Conservation (phyloP, 1,140 invertebrate genomes). For the Varroa destructor region DNA sequence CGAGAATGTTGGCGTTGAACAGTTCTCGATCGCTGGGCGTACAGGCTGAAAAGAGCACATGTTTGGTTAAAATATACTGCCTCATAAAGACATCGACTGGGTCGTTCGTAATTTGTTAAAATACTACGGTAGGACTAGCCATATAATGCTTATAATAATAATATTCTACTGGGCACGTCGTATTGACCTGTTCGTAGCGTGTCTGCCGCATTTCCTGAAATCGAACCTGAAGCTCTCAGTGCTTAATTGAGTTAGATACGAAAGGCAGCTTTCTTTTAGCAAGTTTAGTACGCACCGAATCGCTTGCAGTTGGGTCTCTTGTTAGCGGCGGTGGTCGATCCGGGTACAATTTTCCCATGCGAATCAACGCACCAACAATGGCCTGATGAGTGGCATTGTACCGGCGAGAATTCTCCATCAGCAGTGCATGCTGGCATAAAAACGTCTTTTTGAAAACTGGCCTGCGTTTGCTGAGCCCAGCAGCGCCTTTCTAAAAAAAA, state of each 20-base stretch:
- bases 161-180: too few relatives aligned
- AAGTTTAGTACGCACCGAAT: conserved; percentile 23
- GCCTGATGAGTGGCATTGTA: conserved; percentile 65
- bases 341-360: conserved; percentile 58
- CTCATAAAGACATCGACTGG: too few relatives aligned
- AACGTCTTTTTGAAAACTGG: conserved; percentile 35
- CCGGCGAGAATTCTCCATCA: conserved; percentile 64
- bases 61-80: background rate
- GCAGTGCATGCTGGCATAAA: conserved; percentile 54
- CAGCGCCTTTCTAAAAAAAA: conserved; percentile 29
- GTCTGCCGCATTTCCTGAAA: too few relatives aligned
- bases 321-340: conserved; percentile 53
- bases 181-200: too few relatives aligned
- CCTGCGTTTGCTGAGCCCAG: conserved; percentile 35
- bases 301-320: conserved; percentile 53
- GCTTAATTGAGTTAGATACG: conserved; percentile 6
- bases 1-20: conserved; percentile 59
- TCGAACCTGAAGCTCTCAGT: background rate
- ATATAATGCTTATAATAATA: too few relatives aligned
- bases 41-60: conserved; percentile 44
- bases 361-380: conserved; percentile 71
- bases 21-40: conserved; percentile 54
- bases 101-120: too few relatives aligned
- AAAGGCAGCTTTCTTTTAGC: background rate
- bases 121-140: too few relatives aligned